Conservation (phyloP, 2,113 vertebrate species). For the Macquaria ambigua region DNA sequence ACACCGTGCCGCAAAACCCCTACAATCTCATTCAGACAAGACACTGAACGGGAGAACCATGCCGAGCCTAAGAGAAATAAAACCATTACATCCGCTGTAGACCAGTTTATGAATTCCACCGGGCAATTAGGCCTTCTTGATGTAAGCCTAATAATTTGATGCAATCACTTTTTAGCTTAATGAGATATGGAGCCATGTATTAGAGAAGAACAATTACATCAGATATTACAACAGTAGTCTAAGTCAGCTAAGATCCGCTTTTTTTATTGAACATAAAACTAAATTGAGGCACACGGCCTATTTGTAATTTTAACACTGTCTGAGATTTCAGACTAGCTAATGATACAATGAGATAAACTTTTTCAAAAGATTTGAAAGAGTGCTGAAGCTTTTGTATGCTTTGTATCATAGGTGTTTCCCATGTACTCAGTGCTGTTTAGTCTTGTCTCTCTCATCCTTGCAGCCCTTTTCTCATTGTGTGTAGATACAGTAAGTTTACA, state of each 20-base stretch:
- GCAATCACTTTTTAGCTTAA: background rate
- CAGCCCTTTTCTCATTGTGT: background rate
- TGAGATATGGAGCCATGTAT: background rate
- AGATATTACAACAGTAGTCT: background rate
- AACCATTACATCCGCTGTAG: background rate
- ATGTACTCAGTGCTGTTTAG: background rate
- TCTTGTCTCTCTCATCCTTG: background rate
- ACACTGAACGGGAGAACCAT: background rate
- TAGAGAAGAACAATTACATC: background rate
- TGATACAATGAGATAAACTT: background rate
- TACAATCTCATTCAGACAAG: constrained; percentile 5
- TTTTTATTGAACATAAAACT: background rate
- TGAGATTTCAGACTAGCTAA: background rate
- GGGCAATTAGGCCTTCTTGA: background rate
- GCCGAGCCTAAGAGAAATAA: constrained; percentile 7
- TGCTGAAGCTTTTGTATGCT: background rate
- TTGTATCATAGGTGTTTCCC: background rate
- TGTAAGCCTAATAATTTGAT: background rate
- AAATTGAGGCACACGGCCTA: background rate
- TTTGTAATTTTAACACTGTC: background rate
- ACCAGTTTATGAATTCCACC: constrained; percentile 7
- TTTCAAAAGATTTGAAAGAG: background rate
- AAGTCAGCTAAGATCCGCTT: background rate
- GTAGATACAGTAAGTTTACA: constrained; percentile 24
- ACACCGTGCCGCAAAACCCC: background rate